Conservation (phyloP, 2,797 vertebrate species). For the Agapornis canus region DNA sequence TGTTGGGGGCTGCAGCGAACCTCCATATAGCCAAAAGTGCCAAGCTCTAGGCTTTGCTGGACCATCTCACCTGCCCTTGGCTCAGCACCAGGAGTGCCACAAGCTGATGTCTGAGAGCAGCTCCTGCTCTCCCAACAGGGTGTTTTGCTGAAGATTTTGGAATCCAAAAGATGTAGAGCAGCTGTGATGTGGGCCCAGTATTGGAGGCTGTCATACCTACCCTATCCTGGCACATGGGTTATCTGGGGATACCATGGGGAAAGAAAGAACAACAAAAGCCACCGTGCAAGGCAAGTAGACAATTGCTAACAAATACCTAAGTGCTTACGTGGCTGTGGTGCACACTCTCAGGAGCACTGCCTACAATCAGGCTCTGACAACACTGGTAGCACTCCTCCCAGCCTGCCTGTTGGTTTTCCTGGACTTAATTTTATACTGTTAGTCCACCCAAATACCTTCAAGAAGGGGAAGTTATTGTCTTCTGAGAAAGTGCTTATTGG, state of each 20-base stretch:
- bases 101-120: neutral
- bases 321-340: neutral
- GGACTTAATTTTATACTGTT: neutral
- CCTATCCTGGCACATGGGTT: neutral
- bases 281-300: neutral
- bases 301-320: neutral
- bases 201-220: neutral
- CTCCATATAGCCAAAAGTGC: neutral
- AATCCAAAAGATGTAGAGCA: neutral
- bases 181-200: neutral
- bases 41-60: neutral
- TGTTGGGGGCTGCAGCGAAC: neutral
- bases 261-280: neutral
- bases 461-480: neutral
- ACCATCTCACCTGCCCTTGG: neutral
- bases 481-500: neutral
- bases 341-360: neutral
- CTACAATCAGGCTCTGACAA: neutral
- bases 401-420: neutral
- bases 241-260: neutral
- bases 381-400: neutral
- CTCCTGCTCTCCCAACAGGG: neutral
- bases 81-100: neutral
- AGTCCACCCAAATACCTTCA: neutral
- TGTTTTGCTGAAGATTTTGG: neutral